phyloP scores from a whole-genome alignment of 2,113 vertebrate species.

The Origma solitaria region DNA sequence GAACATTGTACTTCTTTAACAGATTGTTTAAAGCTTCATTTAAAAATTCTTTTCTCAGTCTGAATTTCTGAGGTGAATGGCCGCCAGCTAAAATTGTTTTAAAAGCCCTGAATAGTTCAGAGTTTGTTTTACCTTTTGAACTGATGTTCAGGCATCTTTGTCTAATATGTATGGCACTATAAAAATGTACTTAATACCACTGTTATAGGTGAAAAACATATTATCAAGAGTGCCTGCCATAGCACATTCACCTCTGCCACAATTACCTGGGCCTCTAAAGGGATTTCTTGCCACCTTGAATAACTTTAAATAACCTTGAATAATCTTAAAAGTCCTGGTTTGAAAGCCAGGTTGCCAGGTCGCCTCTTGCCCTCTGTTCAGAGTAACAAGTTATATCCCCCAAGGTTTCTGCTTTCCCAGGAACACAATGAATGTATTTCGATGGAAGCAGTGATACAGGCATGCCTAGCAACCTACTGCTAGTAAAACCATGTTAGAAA shows the following conservation, averaged over 20 bases:
- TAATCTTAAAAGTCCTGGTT: neutral
- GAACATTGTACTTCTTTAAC: neutral
- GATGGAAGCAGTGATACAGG: neutral
- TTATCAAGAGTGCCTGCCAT: neutral
- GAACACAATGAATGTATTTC: neutral
- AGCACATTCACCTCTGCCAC: neutral
- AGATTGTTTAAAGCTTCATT: neutral
- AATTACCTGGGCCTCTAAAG: neutral
- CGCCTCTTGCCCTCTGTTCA: neutral
- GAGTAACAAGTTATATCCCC: neutral
- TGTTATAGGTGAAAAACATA: neutral
- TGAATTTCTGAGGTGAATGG: neutral
- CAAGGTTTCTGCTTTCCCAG: neutral
- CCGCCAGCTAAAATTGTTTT: neutral
- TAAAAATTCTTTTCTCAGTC: neutral
- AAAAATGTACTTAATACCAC: neutral
- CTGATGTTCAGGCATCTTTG: neutral
- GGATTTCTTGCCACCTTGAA: neutral
- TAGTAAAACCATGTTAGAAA: rapidly evolving
- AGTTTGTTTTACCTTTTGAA: neutral
- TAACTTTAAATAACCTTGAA: neutral
- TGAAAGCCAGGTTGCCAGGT: neutral
- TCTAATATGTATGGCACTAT: neutral
- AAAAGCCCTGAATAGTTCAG: neutral
- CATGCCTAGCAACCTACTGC: neutral